Conservation (phyloP, 2,113 vertebrate genomes). For the cattle (Bos taurus) region DNA sequence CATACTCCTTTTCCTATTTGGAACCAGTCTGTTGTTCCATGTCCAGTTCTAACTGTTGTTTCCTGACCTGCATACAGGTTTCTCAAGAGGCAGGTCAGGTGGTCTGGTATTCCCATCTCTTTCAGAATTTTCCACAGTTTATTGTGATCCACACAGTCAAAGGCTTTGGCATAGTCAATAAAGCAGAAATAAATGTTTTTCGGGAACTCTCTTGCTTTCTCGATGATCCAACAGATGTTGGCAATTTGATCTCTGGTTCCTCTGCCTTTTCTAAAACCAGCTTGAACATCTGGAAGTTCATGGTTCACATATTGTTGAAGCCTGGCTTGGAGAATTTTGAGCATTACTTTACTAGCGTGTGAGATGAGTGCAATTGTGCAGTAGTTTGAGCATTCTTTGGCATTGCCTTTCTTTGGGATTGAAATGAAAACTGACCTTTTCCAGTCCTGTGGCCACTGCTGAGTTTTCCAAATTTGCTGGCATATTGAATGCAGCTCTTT, state of each 20-base stretch:
- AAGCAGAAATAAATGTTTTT: not conserved
- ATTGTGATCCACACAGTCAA: not conserved
- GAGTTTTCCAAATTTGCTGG: too few relatives aligned
- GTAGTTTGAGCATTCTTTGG: too few relatives aligned
- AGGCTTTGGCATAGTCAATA: not conserved
- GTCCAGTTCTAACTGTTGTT: not conserved
- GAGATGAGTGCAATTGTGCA: not conserved
- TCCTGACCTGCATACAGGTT: not conserved
- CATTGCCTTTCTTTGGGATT: too few relatives aligned
- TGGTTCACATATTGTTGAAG: accelerated
- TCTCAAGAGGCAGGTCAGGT: not conserved
- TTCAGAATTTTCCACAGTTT: not conserved
- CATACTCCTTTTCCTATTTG: not conserved
- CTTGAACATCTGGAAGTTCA: not conserved
- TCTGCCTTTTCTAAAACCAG: not conserved
- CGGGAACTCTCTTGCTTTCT: not conserved
- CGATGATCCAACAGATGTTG: not conserved
- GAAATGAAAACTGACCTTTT: too few relatives aligned
- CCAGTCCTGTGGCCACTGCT: too few relatives aligned
- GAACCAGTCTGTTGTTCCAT: not conserved
- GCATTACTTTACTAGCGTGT: not conserved
- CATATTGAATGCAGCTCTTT: too few relatives aligned
- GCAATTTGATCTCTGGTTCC: not conserved
- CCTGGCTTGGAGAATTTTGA: not conserved
- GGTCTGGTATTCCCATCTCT: not conserved